Conservation (phyloP, 2,797 vertebrate species). For the Loris lydekkerianus region DNA sequence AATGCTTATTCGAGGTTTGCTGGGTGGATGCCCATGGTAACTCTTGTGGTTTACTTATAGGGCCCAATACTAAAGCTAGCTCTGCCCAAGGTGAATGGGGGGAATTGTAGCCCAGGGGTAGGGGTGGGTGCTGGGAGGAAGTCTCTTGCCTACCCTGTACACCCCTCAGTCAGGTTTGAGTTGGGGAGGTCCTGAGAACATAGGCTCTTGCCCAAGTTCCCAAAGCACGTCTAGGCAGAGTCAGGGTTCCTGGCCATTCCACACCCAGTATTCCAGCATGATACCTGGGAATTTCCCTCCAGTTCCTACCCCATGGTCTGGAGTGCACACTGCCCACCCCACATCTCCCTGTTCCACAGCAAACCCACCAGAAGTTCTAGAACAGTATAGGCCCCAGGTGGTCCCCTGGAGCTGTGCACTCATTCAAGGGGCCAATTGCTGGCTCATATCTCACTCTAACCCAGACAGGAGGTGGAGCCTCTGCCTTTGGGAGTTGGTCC, state of each 20-base stretch:
- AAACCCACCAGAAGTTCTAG: not conserved
- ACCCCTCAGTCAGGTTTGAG: not conserved
- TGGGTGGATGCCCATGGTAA: not conserved
- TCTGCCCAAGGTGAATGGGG: too few species aligned
- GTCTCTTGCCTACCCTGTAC: not conserved
- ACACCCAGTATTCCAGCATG: not conserved
- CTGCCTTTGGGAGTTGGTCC: not conserved
- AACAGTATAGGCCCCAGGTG: not conserved
- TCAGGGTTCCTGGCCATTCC: not conserved
- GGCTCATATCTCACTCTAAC: accelerated
- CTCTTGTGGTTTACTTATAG: not conserved
- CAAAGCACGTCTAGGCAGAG: not conserved
- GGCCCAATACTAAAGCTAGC: not conserved
- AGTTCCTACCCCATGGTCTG: accelerated
- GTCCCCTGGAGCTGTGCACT: not conserved
- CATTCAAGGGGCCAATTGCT: not conserved
- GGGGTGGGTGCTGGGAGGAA: too few species aligned
- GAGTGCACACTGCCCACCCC: accelerated
- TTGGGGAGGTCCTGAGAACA: not conserved
- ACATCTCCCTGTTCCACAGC: not conserved
- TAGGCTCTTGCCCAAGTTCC: too few species aligned
- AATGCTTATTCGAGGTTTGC: not conserved
- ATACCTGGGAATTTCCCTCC: not conserved
- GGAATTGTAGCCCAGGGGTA: not conserved
- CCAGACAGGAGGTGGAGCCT: not conserved